Evolutionary conservation across 2,113 vertebrate genomes (phyloP).

Genomic region (Pluvianellus socialis): DNA sequence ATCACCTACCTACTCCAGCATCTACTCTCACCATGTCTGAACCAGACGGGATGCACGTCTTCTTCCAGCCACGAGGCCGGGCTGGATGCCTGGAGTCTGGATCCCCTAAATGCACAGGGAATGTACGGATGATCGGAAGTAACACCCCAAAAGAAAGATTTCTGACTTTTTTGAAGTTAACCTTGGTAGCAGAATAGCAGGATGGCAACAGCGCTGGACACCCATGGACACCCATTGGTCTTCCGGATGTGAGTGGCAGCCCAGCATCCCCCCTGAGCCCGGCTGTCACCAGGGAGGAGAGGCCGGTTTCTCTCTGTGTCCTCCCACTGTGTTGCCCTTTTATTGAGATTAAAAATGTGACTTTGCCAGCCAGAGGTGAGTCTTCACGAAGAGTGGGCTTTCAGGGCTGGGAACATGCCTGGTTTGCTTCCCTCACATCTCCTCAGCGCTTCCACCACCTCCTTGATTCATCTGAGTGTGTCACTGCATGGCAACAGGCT

Average conservation of each 20-base stretch:
- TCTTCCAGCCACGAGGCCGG: background rate
- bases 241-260: background rate
- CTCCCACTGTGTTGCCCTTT: background rate
- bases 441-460: background rate
- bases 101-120: background rate
- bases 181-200: background rate
- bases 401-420: background rate
- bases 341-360: background rate
- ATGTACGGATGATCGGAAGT: too few relatives aligned
- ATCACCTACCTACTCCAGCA: background rate
- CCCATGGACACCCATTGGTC: background rate
- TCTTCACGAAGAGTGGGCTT: background rate
- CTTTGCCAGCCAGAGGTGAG: conserved; percentile 3
- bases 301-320: background rate
- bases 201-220: background rate
- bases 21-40: background rate
- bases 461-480: background rate
- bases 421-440: background rate
- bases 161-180: background rate
- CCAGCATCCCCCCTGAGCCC: background rate
- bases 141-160: background rate
- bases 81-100: background rate
- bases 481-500: background rate
- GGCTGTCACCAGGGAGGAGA: background rate
- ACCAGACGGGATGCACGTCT: background rate